phyloP scores from a whole-genome alignment of 2,113 vertebrate genomes.

The Dicrurus megarhynchus region DNA sequence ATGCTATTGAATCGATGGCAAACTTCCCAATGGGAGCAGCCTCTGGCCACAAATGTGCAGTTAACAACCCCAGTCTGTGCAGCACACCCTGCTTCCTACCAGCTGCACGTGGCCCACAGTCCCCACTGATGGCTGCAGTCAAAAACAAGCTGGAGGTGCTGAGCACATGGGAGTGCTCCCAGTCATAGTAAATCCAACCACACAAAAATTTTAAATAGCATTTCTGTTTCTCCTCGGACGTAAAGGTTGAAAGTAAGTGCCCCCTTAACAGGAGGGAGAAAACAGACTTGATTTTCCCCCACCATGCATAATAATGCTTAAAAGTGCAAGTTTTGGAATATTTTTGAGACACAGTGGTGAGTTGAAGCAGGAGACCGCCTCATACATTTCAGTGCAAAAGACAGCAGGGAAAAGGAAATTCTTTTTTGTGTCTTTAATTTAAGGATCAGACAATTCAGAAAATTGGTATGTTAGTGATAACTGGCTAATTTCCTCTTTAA shows the following conservation, averaged over 20 bases:
- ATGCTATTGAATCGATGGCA: background rate
- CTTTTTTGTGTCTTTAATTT: background rate
- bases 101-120: background rate
- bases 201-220: background rate
- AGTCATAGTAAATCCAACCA: background rate
- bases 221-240: background rate
- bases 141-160: background rate
- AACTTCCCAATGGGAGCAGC: background rate
- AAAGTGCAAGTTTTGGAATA: background rate
- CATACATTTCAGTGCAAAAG: background rate
- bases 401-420: background rate
- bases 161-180: background rate
- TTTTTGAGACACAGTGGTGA: background rate
- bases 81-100: background rate
- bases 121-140: background rate
- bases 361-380: background rate
- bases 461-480: background rate
- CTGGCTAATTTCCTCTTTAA: background rate
- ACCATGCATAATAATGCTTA: fast-evolving
- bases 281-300: background rate
- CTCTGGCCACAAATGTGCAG: background rate
- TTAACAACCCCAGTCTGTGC: background rate
- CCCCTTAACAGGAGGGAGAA: background rate
- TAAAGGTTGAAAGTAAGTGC: background rate
- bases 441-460: background rate